Percentiles rank a stretch among this genome's conserved stretches.
Conservation (phyloP, 2,113 vertebrate species). For the Oncorhynchus nerka region DNA sequence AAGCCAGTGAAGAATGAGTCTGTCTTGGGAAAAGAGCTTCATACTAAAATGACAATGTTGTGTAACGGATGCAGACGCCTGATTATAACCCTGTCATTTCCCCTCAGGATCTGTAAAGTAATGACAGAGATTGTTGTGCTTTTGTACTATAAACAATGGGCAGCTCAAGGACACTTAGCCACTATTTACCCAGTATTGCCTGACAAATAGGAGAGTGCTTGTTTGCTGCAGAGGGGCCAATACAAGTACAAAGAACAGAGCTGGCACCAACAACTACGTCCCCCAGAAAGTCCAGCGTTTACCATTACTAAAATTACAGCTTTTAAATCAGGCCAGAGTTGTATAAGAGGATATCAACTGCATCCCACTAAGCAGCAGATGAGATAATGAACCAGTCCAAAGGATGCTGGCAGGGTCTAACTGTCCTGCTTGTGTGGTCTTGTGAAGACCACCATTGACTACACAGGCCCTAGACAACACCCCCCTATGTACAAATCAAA, state of each 20-base stretch:
- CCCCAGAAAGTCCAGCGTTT: conserved; percentile 25
- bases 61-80: too few relatives aligned
- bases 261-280: conserved; percentile 18
- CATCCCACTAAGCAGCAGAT: conserved; percentile 25
- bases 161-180: conserved; percentile 47
- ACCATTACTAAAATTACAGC: conserved; percentile 51
- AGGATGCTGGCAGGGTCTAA: conserved; percentile 19
- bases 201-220: conserved; percentile 24
- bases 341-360: conserved; percentile 42
- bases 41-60: not conserved
- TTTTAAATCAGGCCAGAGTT: conserved; percentile 45
- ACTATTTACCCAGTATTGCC: conserved; percentile 39
- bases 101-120: too few relatives aligned
- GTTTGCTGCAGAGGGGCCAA: conserved; percentile 26
- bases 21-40: not conserved
- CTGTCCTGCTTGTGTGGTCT: conserved; percentile 19
- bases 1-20: not conserved
- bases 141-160: conserved; percentile 51
- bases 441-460: conserved; percentile 38
- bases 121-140: conserved; percentile 3
- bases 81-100: not conserved
- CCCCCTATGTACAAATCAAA: conserved; percentile 4
- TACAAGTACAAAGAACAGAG: conserved; percentile 10
- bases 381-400: conserved; percentile 40
- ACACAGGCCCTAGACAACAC: not conserved